Percentiles rank a stretch among this genome's conserved stretches.
These are phyloP conservation scores for Sisor rabdophorus DNA, from an alignment of 2,113 vertebrate genomes.

Conservation along the genomic window DNA sequence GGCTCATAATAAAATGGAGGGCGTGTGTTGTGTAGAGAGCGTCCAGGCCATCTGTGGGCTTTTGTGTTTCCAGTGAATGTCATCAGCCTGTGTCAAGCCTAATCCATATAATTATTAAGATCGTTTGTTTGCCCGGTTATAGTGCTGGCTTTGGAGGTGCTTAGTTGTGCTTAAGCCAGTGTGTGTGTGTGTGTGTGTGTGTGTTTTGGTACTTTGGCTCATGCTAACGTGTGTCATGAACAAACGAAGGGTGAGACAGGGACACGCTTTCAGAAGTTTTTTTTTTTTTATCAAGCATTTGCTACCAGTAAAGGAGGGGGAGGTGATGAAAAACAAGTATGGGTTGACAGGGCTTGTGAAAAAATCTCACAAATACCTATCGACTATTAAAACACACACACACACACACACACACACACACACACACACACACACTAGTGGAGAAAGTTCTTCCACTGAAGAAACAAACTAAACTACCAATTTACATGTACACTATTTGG, in stretches of 20 bases:
- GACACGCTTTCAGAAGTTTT: conserved; percentile 15
- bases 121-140: conserved; percentile 41
- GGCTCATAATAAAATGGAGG: conserved; percentile 30
- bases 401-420: background rate
- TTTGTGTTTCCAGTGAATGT: conserved; percentile 43
- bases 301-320: conserved; percentile 20
- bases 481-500: no score
- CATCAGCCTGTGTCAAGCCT: conserved; percentile 39
- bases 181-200: background rate
- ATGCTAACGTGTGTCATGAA: conserved; percentile 23
- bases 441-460: background rate
- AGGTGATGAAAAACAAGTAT: background rate
- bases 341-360: background rate
- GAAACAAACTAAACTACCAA: no score
- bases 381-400: no score
- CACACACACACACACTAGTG: background rate
- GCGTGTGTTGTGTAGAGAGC: conserved; percentile 20
- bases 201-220: conserved; percentile 1
- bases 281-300: conserved; percentile 22
- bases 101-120: conserved; percentile 40
- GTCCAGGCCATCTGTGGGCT: conserved; percentile 36
- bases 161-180: conserved; percentile 30
- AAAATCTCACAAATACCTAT: no score
- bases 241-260: conserved; percentile 33
- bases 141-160: conserved; percentile 31